phyloP scores from a whole-genome alignment of 2,888 invertebrate species.

The Ceratothoa steindachneri region DNA sequence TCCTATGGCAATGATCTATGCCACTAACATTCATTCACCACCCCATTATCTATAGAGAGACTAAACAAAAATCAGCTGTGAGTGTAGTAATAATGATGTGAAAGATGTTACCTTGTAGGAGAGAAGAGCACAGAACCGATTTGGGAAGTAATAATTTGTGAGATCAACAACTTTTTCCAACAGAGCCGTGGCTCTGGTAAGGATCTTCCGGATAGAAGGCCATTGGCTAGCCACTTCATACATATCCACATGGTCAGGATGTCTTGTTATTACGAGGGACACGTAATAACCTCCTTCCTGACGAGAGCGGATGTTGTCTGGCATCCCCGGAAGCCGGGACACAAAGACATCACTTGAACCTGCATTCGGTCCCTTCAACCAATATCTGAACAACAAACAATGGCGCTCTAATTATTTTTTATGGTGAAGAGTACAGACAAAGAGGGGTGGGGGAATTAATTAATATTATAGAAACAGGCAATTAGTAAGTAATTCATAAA shows the following conservation, averaged over 20 bases:
- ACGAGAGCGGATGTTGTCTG: conserved; percentile 63
- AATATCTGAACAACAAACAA: conserved; percentile 59
- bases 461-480: no score
- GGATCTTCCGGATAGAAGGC: conserved; percentile 9
- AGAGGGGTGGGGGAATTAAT: no score
- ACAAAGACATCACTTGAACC: conserved; percentile 75
- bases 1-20: no score
- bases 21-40: no score
- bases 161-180: neutral
- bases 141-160: conserved; percentile 5
- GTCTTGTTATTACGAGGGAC: conserved; percentile 7
- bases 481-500: no score
- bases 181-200: neutral
- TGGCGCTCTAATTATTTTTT: no score
- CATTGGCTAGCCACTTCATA: neutral
- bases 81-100: no score
- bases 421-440: no score
- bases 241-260: neutral
- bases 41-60: no score
- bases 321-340: conserved; percentile 63
- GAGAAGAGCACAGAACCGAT: neutral
- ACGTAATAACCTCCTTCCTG: conserved; percentile 18
- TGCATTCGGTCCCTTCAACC: conserved; percentile 73
- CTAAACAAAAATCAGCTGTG: no score
- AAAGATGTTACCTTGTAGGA: conserved; percentile 7